phyloP scores from a whole-genome alignment of 2,888 invertebrate species.

The Prosopocoilus inquinatus region DNA sequence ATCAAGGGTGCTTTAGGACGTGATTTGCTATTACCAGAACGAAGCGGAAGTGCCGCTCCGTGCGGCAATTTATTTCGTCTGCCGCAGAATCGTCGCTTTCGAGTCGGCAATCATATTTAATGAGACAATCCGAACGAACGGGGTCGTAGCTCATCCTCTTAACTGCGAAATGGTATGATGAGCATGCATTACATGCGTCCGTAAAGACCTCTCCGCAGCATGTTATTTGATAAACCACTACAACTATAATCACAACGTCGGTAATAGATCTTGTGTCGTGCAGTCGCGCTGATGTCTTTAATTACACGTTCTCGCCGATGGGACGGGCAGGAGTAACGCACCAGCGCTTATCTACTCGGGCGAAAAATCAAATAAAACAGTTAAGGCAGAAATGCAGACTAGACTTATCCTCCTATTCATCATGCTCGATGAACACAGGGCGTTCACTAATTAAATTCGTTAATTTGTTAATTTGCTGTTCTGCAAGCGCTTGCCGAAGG shows the following conservation, averaged over 20 bases:
- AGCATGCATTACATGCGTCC: not conserved
- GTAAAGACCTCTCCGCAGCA: slow-evolving; percentile 6
- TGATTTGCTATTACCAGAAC: no score
- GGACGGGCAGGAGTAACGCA: slow-evolving; percentile 8
- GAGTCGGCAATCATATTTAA: slow-evolving; percentile 5
- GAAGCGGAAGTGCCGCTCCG: no score
- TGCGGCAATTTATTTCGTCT: no score
- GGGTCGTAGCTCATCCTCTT: slow-evolving; percentile 6
- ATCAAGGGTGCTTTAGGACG: no score
- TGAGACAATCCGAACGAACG: slow-evolving; percentile 6
- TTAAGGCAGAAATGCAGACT: not conserved
- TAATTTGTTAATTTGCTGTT: not conserved
- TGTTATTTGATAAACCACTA: slow-evolving; percentile 26
- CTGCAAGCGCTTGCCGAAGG: no score
- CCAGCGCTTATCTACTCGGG: slow-evolving; percentile 6
- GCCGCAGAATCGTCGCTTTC: no score
- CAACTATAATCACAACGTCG: slow-evolving; percentile 20
- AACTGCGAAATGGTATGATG: slow-evolving; percentile 1
- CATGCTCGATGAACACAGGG: not conserved
- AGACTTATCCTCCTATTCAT: not conserved
- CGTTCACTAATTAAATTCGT: slow-evolving; percentile 2
- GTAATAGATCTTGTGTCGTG: slow-evolving; percentile 30
- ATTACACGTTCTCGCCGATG: slow-evolving; percentile 23
- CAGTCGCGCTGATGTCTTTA: slow-evolving; percentile 26
- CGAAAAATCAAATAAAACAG: not conserved